Conservation (phyloP, 2,113 vertebrate genomes). For the Dasyprocta punctata region DNA sequence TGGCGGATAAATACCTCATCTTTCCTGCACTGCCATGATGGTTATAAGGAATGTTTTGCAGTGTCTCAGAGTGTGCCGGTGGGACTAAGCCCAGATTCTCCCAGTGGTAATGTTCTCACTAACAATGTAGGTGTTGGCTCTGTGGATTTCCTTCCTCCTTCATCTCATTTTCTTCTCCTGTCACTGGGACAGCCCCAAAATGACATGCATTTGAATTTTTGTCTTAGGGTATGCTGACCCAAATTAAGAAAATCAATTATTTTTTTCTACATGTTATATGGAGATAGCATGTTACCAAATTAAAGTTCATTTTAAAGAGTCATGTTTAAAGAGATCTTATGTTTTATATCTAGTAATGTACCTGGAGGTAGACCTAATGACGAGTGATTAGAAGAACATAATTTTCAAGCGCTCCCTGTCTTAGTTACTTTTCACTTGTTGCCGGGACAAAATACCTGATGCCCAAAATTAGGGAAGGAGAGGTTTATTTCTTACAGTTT, state of each 20-base stretch:
- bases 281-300: neutral
- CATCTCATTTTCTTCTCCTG: neutral
- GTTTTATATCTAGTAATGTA: neutral
- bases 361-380: neutral
- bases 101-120: neutral
- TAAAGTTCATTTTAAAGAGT: slow-evolving; percentile 11
- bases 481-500: too few species aligned
- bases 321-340: neutral
- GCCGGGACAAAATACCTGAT: too few species aligned
- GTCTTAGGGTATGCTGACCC: neutral
- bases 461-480: too few species aligned
- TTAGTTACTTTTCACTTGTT: too few species aligned
- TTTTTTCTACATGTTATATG: neutral
- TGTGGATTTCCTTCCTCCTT: neutral
- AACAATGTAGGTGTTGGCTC: neutral
- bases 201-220: neutral
- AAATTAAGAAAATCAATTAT: neutral
- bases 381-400: neutral
- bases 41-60: neutral
- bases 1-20: neutral
- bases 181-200: neutral
- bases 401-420: neutral
- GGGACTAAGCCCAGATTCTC: neutral
- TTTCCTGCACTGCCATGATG: neutral
- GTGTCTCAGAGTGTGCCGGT: neutral